Evolutionary conservation across 2,888 invertebrate species (phyloP).

Genomic region (Zygogramma bicolorata): DNA sequence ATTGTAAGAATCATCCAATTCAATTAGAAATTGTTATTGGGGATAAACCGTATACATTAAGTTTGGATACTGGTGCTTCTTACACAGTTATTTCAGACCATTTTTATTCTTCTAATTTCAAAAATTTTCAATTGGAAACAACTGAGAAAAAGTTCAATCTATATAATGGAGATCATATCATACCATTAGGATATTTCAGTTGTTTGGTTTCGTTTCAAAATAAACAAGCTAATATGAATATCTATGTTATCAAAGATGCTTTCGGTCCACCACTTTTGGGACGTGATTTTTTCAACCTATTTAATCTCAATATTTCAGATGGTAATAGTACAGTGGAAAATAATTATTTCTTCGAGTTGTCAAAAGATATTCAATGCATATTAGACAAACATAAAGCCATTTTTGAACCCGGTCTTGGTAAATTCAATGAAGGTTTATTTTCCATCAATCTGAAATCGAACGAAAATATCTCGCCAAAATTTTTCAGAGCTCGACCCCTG

Average conservation of each 20-base stretch:
- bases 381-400: too few species aligned
- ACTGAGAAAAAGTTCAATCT: slow-evolving; percentile 10
- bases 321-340: too few species aligned
- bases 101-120: slow-evolving; percentile 12
- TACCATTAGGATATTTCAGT: slow-evolving; percentile 13
- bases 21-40: neutral
- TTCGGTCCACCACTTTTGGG: slow-evolving; percentile 1
- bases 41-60: neutral
- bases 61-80: slow-evolving; percentile 13
- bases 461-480: too few species aligned
- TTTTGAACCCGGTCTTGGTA: too few species aligned
- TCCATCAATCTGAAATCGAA: too few species aligned
- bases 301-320: too few species aligned
- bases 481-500: too few species aligned
- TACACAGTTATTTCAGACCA: slow-evolving; percentile 14
- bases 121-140: neutral
- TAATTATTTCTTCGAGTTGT: too few species aligned
- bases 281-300: too few species aligned
- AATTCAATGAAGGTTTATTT: too few species aligned
- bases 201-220: neutral
- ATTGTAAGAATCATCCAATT: slow-evolving; percentile 9
- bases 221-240: neutral
- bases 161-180: slow-evolving; percentile 18
- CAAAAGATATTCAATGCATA: too few species aligned
- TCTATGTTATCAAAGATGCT: neutral